Conservation (phyloP, 2,797 vertebrate genomes). For the Halcyon smyrnensis region DNA sequence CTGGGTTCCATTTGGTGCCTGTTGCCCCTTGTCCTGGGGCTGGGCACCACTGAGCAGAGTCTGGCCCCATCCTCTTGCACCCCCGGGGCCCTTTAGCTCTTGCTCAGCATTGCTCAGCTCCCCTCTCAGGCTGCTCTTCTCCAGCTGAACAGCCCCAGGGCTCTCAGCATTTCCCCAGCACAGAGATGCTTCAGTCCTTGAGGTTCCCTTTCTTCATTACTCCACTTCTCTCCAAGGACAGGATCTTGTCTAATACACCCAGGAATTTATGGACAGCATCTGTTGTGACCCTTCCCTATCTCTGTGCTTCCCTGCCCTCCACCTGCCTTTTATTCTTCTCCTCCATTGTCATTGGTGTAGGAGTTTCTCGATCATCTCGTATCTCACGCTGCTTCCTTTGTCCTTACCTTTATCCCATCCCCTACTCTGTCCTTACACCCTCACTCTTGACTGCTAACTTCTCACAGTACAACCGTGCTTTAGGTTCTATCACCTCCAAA, state of each 20-base stretch:
- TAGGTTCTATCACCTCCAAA: not conserved
- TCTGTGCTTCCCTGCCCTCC: not conserved
- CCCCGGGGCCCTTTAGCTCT: too few relatives aligned
- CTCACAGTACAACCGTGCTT: not conserved
- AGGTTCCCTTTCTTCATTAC: not conserved
- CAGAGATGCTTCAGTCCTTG: not conserved
- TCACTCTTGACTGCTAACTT: not conserved
- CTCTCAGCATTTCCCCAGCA: too few relatives aligned
- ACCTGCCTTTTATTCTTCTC: not conserved
- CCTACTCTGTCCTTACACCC: not conserved
- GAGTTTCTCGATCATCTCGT: not conserved
- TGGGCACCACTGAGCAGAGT: too few relatives aligned
- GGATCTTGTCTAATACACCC: not conserved
- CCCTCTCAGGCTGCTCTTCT: too few relatives aligned
- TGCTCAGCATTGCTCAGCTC: too few relatives aligned
- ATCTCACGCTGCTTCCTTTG: fast-evolving
- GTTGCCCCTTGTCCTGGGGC: too few relatives aligned
- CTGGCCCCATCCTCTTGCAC: too few relatives aligned
- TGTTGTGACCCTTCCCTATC: not conserved
- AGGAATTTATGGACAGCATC: fast-evolving
- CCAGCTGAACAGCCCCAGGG: too few relatives aligned
- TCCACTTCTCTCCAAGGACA: not conserved
- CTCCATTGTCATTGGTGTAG: fast-evolving
- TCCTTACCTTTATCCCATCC: not conserved
- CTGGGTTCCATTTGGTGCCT: too few relatives aligned